Evolutionary conservation across 37 sponge, comb jelly and placozoan species (phyloP).

Genomic region (Axinella damicornis): DNA sequence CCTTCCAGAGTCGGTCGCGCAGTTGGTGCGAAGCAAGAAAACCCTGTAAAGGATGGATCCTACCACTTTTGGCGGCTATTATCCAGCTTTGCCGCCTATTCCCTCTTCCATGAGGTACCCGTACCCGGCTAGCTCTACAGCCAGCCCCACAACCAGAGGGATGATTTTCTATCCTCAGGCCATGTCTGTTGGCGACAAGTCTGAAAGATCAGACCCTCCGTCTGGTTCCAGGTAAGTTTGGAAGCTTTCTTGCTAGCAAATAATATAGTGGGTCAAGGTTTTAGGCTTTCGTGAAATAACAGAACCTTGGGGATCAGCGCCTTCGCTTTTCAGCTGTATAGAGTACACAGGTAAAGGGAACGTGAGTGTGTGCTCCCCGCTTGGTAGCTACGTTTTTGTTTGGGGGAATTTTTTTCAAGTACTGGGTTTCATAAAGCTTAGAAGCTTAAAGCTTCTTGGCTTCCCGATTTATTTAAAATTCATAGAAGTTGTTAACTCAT

Average conservation of each 20-base stretch:
- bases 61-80: conserved; percentile 34
- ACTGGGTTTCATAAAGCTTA: conserved; percentile 19
- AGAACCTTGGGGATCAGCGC: too few relatives aligned
- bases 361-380: too few relatives aligned
- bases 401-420: neutral
- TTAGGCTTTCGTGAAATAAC: neutral
- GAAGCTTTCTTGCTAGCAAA: neutral
- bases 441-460: conserved; percentile 21
- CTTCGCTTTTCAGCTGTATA: too few relatives aligned
- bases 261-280: neutral
- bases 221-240: too few relatives aligned
- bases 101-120: conserved; percentile 54
- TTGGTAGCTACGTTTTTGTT: too few relatives aligned
- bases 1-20: neutral
- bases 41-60: conserved; percentile 57
- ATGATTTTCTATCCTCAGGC: conserved; percentile 76
- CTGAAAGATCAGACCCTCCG: neutral
- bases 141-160: conserved; percentile 35
- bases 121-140: conserved; percentile 54
- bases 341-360: too few relatives aligned
- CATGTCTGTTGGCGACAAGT: conserved; percentile 18
- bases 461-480: conserved; percentile 1
- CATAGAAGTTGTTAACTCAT: conserved; percentile 2
- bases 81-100: conserved; percentile 50
- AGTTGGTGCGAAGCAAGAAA: neutral